Conservation (phyloP, 2,888 invertebrate genomes). For the Bugula neritina region DNA sequence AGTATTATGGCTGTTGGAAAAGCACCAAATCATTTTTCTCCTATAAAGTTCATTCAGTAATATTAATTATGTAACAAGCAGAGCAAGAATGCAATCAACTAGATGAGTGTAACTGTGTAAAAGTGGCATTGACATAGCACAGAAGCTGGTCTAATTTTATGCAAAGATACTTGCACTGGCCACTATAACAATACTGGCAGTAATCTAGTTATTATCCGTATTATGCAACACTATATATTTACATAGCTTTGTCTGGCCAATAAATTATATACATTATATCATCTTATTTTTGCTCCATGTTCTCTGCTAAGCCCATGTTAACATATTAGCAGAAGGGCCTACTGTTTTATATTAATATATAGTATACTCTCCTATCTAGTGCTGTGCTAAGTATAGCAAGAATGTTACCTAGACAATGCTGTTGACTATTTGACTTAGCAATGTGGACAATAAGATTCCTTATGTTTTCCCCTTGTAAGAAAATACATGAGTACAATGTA, state of each 20-base stretch:
- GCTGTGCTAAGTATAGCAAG: background rate
- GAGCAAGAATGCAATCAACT: too few species aligned
- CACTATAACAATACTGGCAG: background rate
- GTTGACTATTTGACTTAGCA: conserved; percentile 15
- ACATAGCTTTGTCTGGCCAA: conserved; percentile 13
- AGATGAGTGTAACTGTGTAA: too few species aligned
- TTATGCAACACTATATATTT: conserved; percentile 21
- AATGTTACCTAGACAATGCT: too few species aligned
- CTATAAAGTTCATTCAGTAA: too few species aligned
- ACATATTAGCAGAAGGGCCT: background rate
- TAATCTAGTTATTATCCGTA: conserved; percentile 9
- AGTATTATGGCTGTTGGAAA: too few species aligned
- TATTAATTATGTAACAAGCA: too few species aligned
- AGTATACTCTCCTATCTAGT: background rate
- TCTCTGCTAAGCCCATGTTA: conserved; percentile 4
- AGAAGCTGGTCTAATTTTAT: background rate
- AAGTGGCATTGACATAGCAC: too few species aligned
- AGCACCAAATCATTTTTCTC: too few species aligned
- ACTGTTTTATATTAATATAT: conserved; percentile 17
- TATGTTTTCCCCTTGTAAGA: background rate
- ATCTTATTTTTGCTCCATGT: conserved; percentile 1
- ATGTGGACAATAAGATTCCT: background rate
- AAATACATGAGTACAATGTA: too few species aligned
- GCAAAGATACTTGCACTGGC: conserved; percentile 8
- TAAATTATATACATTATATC: conserved; percentile 26